phyloP scores from a whole-genome alignment of 2,888 invertebrate genomes.

The Heteromurus nitidus region DNA sequence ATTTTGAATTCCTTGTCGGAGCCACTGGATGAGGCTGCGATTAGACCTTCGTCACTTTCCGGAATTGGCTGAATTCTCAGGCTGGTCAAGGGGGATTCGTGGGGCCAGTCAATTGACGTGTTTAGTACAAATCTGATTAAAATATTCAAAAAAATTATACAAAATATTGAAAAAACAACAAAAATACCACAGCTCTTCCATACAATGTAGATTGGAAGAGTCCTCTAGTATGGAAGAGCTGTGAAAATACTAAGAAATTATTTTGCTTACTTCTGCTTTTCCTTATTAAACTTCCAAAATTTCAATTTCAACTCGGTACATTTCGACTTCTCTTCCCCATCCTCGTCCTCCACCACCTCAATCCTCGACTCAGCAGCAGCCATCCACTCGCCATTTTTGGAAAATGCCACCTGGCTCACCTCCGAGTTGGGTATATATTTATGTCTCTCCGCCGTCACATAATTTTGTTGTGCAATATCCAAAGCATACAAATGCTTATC shows the following conservation, averaged over 20 bases:
- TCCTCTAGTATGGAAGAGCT: no score
- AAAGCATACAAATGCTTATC: constrained; percentile 83
- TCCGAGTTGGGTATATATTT: constrained; percentile 81
- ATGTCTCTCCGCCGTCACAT: constrained; percentile 80
- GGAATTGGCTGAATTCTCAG: constrained; percentile 80
- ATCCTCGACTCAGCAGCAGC: constrained; percentile 79
- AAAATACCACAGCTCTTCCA: neutral
- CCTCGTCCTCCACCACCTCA: constrained; percentile 78
- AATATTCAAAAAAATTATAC: constrained; percentile 68
- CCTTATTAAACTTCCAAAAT: constrained; percentile 82
- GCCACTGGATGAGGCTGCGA: constrained; percentile 82
- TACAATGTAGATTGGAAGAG: neutral
- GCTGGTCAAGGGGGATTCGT: constrained; percentile 80
- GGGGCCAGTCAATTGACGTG: constrained; percentile 84
- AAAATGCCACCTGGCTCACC: constrained; percentile 82
- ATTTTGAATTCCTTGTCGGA: constrained; percentile 83
- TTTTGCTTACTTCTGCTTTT: constrained; percentile 80
- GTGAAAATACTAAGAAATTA: no score
- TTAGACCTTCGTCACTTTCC: constrained; percentile 75
- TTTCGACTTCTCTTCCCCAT: constrained; percentile 79
- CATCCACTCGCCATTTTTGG: constrained; percentile 83
- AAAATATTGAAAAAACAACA: neutral
- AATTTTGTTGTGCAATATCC: constrained; percentile 84
- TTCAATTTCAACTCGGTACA: constrained; percentile 82
- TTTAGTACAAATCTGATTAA: constrained; percentile 83